Base-by-base conservation (phyloP, 1,140 invertebrate genomes). In the Apis dorsata region DNA sequence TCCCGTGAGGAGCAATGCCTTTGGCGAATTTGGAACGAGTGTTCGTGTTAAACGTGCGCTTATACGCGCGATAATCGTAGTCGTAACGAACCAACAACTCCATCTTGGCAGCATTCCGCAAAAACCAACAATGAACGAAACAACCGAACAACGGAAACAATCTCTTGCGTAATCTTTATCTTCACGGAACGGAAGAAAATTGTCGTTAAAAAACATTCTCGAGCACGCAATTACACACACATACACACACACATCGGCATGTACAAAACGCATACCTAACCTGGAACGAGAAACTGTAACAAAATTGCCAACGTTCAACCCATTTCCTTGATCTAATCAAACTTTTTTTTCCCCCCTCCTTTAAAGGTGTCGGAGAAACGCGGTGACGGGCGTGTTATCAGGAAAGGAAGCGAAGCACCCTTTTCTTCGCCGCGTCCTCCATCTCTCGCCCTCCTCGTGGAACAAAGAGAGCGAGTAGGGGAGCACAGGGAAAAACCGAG, bases 161-260 rank as follows among this genome's bases (percentile, higher is more conserved):
- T 71, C 34, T 28, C n/a, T 44, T 44, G 24, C 21, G 59, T 73
- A 80, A 80, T 80, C 78, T 63, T 72, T 44, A 73, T 80, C 78
- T 44, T 44, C 34, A 8, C 53, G 3, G 59, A 28, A 13, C 3
- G 28, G 19, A 17, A 17, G 24, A 5, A 55, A 65, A 73, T 57
- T 34, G 28, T 73, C 70, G 66, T 59, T 62, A 17, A 69, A 34
- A 34, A 49, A 21, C 15, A 60, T 15, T 44, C 9, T 51, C 12
- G 12, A 44, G 21, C 59, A 49, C 34, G 34, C 21, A 21, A 9
- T 3, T 21, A 7, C 2, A n/a, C 2, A 9, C 9, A 9, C 57
- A 17, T 1, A 19, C 57, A 19, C 17, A 8, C 15, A 34, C 0
- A 15, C 63, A 4, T 15, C 10, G 19, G 0, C 0, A 1, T 3